phyloP scores from a whole-genome alignment of 2,888 invertebrate species.

The Achlya flavicornis region DNA sequence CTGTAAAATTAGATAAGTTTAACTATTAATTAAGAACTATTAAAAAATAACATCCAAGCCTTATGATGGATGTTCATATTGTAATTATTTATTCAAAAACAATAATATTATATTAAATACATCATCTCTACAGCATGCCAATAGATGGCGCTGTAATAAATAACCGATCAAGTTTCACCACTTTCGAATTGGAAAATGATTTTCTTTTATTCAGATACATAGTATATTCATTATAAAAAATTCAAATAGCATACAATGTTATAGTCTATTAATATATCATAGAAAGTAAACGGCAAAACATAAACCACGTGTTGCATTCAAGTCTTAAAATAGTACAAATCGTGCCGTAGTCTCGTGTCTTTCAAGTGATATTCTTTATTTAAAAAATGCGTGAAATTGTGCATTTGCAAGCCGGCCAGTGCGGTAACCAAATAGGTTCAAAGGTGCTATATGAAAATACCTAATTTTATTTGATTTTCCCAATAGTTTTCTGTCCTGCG shows the following conservation, averaged over 20 bases:
- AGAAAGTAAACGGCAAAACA: constrained; percentile 3
- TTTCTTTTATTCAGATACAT: constrained; percentile 25
- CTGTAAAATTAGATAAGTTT: background rate
- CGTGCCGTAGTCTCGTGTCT: constrained; percentile 30
- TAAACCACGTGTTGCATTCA: constrained; percentile 35
- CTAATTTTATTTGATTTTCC: constrained; percentile 12
- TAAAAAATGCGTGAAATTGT: constrained; percentile 94
- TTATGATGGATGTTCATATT: no score
- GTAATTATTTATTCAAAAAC: no score
- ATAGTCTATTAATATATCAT: background rate
- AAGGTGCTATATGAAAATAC: constrained; percentile 84
- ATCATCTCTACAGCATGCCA: background rate
- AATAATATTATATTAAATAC: no score
- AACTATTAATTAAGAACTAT: background rate
- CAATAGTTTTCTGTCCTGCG: background rate
- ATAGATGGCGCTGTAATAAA: constrained; percentile 1
- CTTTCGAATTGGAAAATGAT: constrained; percentile 24
- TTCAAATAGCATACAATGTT: constrained; percentile 14
- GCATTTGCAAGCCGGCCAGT: constrained; percentile 95
- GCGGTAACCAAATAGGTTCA: constrained; percentile 96
- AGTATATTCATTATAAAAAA: background rate
- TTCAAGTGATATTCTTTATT: constrained; percentile 40
- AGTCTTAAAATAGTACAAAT: constrained; percentile 51
- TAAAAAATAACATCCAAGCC: background rate
- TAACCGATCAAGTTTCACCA: background rate